Conservation (phyloP, 1,140 invertebrate genomes). For the Penaeus vannamei region DNA sequence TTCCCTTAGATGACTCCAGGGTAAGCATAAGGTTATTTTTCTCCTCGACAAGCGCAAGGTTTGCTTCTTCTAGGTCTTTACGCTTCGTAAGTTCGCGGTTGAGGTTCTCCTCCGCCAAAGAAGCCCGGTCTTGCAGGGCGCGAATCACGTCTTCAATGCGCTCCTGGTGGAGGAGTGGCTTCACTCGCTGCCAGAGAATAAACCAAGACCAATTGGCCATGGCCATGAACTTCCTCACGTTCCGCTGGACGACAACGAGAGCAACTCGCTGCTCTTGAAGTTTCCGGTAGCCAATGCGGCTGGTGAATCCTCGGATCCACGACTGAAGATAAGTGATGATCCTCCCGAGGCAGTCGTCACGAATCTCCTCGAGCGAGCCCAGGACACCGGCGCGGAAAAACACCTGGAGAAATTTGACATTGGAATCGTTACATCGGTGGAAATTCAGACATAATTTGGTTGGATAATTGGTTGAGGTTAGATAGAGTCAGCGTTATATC, state of each 20-base stretch:
- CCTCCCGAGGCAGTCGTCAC: constrained; percentile 76
- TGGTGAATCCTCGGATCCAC: constrained; percentile 87
- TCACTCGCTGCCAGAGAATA: constrained; percentile 99
- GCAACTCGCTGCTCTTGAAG: constrained; percentile 95
- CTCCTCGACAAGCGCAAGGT: background rate
- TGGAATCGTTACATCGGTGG: background rate
- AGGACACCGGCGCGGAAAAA: constrained; percentile 59
- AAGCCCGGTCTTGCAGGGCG: constrained; percentile 83
- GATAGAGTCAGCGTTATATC: background rate
- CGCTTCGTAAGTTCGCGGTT: constrained; percentile 76
- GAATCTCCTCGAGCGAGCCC: constrained; percentile 47
- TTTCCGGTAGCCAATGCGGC: constrained; percentile 95
- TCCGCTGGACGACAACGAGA: constrained; percentile 97
- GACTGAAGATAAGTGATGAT: constrained; percentile 99
- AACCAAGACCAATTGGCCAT: constrained; percentile 99
- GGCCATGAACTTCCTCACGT: constrained; percentile 97
- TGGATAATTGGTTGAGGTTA: background rate
- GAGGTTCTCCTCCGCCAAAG: constrained; percentile 82
- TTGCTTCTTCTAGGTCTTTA: background rate
- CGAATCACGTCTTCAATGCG: constrained; percentile 96
- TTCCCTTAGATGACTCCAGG: constrained; percentile 93
- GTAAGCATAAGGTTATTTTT: constrained; percentile 68
- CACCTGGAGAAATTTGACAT: constrained; percentile 17
- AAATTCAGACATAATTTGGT: background rate
- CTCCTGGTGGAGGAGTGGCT: constrained; percentile 97